Base-by-base conservation (phyloP, 2,797 vertebrate genomes). In the Halcyon chelicuti region DNA sequence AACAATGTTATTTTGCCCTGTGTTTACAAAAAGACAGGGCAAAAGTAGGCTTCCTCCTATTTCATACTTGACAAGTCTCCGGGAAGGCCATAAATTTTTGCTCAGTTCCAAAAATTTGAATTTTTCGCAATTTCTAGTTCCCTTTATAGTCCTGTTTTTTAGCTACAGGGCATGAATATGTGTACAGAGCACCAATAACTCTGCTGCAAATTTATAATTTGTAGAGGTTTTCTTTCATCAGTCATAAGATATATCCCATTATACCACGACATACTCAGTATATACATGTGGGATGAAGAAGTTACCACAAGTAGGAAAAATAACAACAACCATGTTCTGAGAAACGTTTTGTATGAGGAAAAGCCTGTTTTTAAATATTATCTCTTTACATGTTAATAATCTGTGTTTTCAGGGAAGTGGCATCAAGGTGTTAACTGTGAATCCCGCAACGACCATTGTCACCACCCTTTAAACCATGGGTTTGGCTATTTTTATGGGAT, bases 401-500 rank as follows among this genome's bases (percentile, higher is more conserved):
- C 8, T 89, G 1, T 66, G 18, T 91, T 92, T 96, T 37, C 96
- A 98, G 98, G 98, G 14, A 99, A 99, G 83, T 99, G 99, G 99
- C 99, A 99, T 88, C 95, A 98, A 95, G 99, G 99, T 12, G 93
- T 99, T 92, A 99, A 97, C 97, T 99, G 99, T 86, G 94, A 98
- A 18, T 97, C 77, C 47, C 95, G 97, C 51, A 88, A 89, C 0
- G 99, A 99, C 70, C 98, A 99, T 77, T 99, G 99, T 86, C 99
- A 99, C 96, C 99, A 99, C 62, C 99, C 99, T 0, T 98, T 99
- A 93, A 98, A 97, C 5, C 99, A 99, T 0, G 99, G 99, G 12
- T 99, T 99, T 95, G 98, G 98, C 95, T 99, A 98, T 95, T 99
- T 98, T 97, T 99, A 99, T 22, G 99, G 99, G 2, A 97, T 98